Evolutionary conservation across 2,113 vertebrate genomes (phyloP), one percentile per base, ranked within the genome.

Genomic region (Aegypius monachus): DNA sequence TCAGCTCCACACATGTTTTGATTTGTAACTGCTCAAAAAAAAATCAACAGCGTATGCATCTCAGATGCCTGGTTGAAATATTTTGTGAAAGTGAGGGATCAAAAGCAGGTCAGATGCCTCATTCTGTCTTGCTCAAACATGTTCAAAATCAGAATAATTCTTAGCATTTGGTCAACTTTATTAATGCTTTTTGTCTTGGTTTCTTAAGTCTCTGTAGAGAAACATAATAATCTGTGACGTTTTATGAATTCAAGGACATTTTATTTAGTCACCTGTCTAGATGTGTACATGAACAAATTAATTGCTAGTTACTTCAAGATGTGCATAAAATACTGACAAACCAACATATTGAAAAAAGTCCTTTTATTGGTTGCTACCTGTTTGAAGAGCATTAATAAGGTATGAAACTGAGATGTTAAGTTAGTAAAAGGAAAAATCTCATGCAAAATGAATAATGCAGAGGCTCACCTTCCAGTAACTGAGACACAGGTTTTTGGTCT

Each of bases 81-180:
- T 18, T 88, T 86, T 36, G 32, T 94, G 43, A 47, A 92, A 94
- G 63, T 25, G 12, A 88, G 83, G 63, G 71, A 93, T 88, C 79
- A 94, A 94, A 94, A 80, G 50, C 71, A 86, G 68, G 83, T 93
- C 67, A 94, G 70, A 89, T 87, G 43, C 19, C 43, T 94, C 55
- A 13, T 94, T 86, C 31, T 66, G n/a, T 83, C 83, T 86, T 88
- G 63, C 72, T 94, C 50, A 87, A 89, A 90, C 42, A 21, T 66
- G 71, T 93, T 90, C 31, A 58, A 87, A 95, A 68, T 31, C 29
- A 83, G 67, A 82, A 68, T 47, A 70, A 84, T 71, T 92, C 85
- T 59, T 42, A 65, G 47, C 27, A 55, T 87, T 81, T 61, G 27
- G 7, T 71, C 47, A 91, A 71, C 22, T 83, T 77, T 43, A 73